Conservation (phyloP, 2,888 invertebrate species). For the Nemotelus nigrinus region DNA sequence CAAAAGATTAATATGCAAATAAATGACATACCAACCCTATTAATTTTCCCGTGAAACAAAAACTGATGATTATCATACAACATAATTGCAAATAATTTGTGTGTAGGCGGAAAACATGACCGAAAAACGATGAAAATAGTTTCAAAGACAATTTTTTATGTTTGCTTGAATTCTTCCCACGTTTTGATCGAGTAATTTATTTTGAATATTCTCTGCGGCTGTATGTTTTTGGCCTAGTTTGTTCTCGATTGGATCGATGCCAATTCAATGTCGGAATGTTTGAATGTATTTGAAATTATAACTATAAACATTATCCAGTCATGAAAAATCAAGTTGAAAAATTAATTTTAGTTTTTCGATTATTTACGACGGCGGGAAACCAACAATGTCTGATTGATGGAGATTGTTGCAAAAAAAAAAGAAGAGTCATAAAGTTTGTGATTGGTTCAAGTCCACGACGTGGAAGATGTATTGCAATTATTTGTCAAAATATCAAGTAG, state of each 20-base stretch:
- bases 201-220: not conserved
- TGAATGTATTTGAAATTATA: slow-evolving; percentile 19
- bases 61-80: slow-evolving; percentile 7
- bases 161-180: not conserved
- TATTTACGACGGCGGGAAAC: not conserved
- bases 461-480: too few relatives aligned
- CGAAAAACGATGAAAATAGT: slow-evolving; percentile 22
- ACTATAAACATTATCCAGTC: slow-evolving; percentile 12
- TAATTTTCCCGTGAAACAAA: not conserved
- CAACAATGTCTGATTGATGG: not conserved
- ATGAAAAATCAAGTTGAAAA: not conserved
- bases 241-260: slow-evolving; percentile 10
- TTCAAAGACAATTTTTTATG: not conserved
- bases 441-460: too few relatives aligned
- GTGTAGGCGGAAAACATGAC: slow-evolving; percentile 21
- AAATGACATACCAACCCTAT: not conserved
- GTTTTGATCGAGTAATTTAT: not conserved
- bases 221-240: slow-evolving; percentile 15
- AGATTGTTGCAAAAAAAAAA: not conserved
- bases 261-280: slow-evolving; percentile 14
- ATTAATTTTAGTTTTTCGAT: not conserved
- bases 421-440: too few relatives aligned
- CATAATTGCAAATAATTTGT: slow-evolving; percentile 17
- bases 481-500: too few relatives aligned
- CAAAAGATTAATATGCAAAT: slow-evolving; percentile 25